Conservation (phyloP, 2,113 vertebrate genomes). For the Cardinalis cardinalis region DNA sequence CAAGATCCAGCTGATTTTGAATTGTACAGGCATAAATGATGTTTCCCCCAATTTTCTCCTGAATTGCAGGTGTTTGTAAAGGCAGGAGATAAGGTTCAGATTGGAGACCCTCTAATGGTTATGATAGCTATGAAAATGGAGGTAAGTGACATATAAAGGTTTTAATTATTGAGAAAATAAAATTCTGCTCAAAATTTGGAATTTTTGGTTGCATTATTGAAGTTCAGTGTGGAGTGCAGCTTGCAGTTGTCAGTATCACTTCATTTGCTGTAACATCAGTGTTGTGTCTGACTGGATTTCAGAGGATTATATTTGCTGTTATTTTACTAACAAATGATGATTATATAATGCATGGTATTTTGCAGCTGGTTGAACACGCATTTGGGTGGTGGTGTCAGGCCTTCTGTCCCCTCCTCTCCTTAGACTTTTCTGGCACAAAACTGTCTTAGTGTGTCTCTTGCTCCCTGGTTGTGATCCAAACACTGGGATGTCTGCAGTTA, state of each 20-base stretch:
- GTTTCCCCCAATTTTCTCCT: background rate
- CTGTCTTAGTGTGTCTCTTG: background rate
- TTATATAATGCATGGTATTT: slow-evolving; percentile 7
- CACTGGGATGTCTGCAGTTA: background rate
- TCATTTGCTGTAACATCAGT: background rate
- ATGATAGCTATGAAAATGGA: slow-evolving; percentile 99
- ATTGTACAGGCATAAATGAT: background rate
- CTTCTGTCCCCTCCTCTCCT: background rate
- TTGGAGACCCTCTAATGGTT: slow-evolving; percentile 89
- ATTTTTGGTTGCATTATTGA: background rate
- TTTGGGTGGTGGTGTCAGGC: background rate
- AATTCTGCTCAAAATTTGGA: background rate
- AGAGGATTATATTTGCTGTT: slow-evolving; percentile 33
- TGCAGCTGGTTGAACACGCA: background rate
- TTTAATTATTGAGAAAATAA: background rate
- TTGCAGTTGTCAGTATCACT: background rate
- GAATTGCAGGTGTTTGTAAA: slow-evolving; percentile 88
- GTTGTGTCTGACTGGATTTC: background rate
- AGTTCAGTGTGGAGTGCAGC: background rate
- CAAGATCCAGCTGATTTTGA: background rate
- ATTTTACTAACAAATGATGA: background rate
- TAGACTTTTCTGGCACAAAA: background rate
- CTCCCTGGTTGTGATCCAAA: background rate
- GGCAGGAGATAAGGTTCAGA: slow-evolving; percentile 84
- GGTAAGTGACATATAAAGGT: slow-evolving; percentile 68